Conservation (phyloP, 2,797 vertebrate genomes). For the Diceros bicornis region DNA sequence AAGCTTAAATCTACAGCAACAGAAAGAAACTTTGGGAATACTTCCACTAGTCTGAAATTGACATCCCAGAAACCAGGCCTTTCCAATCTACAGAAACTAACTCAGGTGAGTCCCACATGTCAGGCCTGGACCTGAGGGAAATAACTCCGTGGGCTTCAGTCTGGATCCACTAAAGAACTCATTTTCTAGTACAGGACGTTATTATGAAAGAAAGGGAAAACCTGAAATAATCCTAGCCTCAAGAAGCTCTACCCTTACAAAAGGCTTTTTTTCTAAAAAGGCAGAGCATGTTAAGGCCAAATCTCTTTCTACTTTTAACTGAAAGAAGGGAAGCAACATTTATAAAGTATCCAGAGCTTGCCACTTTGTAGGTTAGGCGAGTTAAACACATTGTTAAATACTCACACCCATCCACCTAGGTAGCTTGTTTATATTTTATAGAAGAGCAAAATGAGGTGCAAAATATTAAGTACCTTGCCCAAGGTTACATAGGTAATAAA, state of each 20-base stretch:
- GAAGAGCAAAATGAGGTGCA: background rate
- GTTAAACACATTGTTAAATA: background rate
- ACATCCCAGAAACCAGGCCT: background rate
- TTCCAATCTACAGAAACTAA: constrained; percentile 21
- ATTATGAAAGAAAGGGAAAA: background rate
- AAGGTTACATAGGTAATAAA: background rate
- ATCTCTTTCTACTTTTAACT: background rate
- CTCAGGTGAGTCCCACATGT: background rate
- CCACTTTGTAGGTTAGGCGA: background rate
- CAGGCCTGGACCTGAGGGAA: background rate
- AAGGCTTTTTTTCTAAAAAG: background rate
- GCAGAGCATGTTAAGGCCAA: background rate
- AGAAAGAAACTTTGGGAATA: background rate
- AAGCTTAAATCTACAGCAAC: background rate
- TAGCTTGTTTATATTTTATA: background rate
- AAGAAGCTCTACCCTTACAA: background rate
- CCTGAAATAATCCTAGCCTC: background rate
- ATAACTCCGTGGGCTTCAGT: background rate
- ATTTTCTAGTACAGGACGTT: background rate
- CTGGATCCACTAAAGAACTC: background rate
- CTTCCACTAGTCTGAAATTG: background rate
- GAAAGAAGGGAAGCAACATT: background rate
- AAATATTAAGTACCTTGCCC: background rate
- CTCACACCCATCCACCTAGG: rapidly evolving
- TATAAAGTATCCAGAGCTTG: background rate